Base-by-base conservation (phyloP, 1,140 invertebrate genomes). In the Cyclargus thomasi region DNA sequence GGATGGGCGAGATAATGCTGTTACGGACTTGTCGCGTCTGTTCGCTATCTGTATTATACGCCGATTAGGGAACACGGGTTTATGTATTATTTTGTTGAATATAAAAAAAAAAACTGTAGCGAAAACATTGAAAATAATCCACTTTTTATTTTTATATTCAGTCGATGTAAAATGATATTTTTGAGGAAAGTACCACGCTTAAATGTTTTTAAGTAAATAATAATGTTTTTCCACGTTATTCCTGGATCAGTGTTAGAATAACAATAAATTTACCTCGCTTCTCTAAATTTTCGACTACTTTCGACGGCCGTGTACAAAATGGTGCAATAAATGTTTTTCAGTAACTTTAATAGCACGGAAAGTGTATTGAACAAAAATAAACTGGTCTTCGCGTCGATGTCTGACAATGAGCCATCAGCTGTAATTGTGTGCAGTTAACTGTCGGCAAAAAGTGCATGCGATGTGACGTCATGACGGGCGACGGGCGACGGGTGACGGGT, bases 351-450 rank as follows among this genome's bases (percentile, higher is more conserved):
- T 47, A 47, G 39, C 39, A 47, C 20, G 22, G 53, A 47, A 64
- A 35, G 36, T 53, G 21, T 21, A 64, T 64, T 53, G 39, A 53
- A 36, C 63, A 47, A 47, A 64, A 53, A 64, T 64, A 64, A 64
- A 64, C 53, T 36, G 36, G 63, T 47, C 63, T 64, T 64, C 63
- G 53, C 53, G 35, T 64, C 63, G 63, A 64, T 64, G 63, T 64
- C 63, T 39, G 63, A 64, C 63, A 64, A 64, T 64, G 63, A 64
- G 53, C 63, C 63, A 64, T 64, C 63, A 64, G 53, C 18, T 64
- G 63, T 65, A 65, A 65, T 65, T 65, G 63, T 65, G 63, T 65
- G 47, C 53, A 39, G 63, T 65, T 65, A 65, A 65, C 63, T 65
- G 63, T 53, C 63, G 47, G 63, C 63, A 65, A 65, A 65, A 65